Evolutionary conservation across 1,140 invertebrate genomes (phyloP).

Genomic region (Pogonomyrmex californicus): DNA sequence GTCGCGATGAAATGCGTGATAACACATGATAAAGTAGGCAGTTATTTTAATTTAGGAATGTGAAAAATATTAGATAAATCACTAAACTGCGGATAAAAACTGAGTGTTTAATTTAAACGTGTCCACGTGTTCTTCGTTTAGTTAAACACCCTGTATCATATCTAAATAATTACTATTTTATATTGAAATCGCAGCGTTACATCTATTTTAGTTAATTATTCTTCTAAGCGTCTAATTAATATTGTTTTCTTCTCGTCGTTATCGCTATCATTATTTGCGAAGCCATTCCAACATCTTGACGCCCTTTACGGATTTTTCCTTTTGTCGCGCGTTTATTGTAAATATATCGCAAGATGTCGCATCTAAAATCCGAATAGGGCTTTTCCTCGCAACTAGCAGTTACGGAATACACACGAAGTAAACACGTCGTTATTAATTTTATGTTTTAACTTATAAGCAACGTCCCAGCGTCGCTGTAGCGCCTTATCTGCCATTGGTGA

Average conservation of each 20-base stretch:
- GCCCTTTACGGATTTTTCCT: conserved; percentile 46
- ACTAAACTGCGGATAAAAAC: too few relatives aligned
- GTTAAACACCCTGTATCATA: neutral
- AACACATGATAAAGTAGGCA: neutral
- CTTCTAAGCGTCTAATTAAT: conserved; percentile 15
- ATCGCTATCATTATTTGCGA: conserved; percentile 67
- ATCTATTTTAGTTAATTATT: neutral
- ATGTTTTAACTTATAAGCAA: conserved; percentile 31
- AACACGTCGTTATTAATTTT: conserved; percentile 13
- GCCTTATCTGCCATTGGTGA: conserved; percentile 69
- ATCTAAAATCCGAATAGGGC: conserved; percentile 19
- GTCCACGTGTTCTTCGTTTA: neutral
- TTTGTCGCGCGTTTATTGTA: conserved; percentile 73
- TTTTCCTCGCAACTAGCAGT: conserved; percentile 60
- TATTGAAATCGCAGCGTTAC: conserved; percentile 8
- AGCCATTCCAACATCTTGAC: conserved; percentile 76
- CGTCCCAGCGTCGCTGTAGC: conserved; percentile 28
- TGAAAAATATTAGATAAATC: too few relatives aligned
- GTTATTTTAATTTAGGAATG: too few relatives aligned
- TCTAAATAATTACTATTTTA: conserved; percentile 21
- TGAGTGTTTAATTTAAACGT: too few relatives aligned
- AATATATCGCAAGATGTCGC: conserved; percentile 78
- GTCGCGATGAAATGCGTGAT: conserved; percentile 52
- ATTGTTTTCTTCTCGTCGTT: conserved; percentile 52
- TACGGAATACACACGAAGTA: neutral